Conservation (phyloP, 1,140 invertebrate genomes). For the Drosophila pseudoobscura region DNA sequence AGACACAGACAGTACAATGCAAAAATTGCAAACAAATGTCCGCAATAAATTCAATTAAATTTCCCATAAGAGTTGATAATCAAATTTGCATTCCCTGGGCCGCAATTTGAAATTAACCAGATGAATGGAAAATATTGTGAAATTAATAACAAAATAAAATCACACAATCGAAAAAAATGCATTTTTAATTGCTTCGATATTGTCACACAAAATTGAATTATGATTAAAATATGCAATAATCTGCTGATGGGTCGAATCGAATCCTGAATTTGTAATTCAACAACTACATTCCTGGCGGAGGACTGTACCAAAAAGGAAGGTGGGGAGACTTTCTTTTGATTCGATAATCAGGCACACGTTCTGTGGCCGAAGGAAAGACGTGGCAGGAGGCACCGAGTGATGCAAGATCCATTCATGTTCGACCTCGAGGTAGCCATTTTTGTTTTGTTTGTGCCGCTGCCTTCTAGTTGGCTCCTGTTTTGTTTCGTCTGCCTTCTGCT, state of each 20-base stretch:
- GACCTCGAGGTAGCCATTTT: conserved; percentile 76
- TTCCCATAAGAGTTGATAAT: conserved; percentile 63
- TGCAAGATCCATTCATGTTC: conserved; percentile 49
- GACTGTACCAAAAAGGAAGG: too few relatives aligned
- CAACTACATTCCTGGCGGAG: too few relatives aligned
- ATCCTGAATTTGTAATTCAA: neutral
- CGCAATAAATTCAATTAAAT: conserved; percentile 66
- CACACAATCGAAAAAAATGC: neutral
- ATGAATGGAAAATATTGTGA: conserved; percentile 31
- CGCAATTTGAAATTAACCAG: conserved; percentile 18
- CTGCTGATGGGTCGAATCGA: neutral
- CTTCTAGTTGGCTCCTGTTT: neutral
- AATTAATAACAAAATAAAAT: conserved; percentile 27
- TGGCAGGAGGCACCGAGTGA: neutral
- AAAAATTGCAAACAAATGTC: conserved; percentile 41
- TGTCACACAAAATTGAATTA: conserved; percentile 32
- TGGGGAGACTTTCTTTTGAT: too few relatives aligned
- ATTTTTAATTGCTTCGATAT: neutral
- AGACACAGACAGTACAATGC: neutral
- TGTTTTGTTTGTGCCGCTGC: conserved; percentile 47
- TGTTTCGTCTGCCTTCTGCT: conserved; percentile 35
- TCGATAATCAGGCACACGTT: too few relatives aligned
- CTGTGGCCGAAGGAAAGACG: too few relatives aligned
- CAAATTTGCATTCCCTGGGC: conserved; percentile 36
- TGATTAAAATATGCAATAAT: conserved; percentile 19